Evolutionary conservation across 2,113 vertebrate genomes (phyloP).

Genomic region (Gallinago undulata): DNA sequence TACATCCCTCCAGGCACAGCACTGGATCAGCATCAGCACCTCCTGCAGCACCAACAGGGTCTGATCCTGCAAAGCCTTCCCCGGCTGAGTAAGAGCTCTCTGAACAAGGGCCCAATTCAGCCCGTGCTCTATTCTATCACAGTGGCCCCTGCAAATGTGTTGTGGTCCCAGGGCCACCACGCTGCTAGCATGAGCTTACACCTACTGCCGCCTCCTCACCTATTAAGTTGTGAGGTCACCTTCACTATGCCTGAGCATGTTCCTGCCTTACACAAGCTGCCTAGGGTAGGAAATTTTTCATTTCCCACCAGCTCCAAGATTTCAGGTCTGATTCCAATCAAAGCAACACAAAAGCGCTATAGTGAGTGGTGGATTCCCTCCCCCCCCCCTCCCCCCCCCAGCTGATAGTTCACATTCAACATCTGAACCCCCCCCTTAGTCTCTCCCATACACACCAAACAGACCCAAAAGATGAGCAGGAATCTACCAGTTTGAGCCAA

Average conservation of each 20-base stretch:
- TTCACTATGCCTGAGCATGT: background rate
- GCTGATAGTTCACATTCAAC: background rate
- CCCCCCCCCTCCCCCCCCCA: too few species aligned
- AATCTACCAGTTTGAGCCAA: background rate
- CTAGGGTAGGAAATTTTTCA: background rate
- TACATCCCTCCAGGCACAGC: background rate
- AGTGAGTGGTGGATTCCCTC: background rate
- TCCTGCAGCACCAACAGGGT: background rate
- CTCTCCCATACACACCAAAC: background rate
- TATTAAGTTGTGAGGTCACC: background rate
- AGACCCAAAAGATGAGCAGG: background rate
- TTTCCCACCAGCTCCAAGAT: background rate
- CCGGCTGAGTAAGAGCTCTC: background rate
- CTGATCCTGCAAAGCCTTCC: background rate
- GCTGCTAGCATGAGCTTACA: rapidly evolving
- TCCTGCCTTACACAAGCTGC: background rate
- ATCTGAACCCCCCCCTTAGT: background rate
- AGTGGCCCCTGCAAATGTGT: rapidly evolving
- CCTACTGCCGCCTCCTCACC: background rate
- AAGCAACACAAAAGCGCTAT: background rate
- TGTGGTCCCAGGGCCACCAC: background rate
- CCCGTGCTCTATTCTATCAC: background rate
- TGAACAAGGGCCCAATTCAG: background rate
- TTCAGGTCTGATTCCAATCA: background rate
- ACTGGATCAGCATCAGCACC: background rate